Base-by-base conservation (phyloP, 1,140 invertebrate genomes). In the Onthophagus taurus region DNA sequence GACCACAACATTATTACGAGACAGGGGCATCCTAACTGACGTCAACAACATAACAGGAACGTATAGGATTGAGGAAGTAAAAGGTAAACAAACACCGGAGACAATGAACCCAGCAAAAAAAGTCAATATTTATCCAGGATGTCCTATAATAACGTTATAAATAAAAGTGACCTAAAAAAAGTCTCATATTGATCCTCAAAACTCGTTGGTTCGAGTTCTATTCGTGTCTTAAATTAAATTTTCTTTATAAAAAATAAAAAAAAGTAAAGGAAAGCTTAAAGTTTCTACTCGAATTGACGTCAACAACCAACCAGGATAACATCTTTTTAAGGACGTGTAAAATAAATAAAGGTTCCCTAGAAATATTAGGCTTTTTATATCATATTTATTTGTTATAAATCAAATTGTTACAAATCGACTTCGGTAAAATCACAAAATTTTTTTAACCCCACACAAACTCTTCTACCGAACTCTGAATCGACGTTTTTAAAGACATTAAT, bases 401-500 rank as follows among this genome's bases (percentile, higher is more conserved):
- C n/a, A n/a, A n/a, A n/a, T n/a, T n/a, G n/a, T n/a, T n/a, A n/a
- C n/a, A n/a, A n/a, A n/a, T n/a, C n/a, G n/a, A n/a, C n/a, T n/a
- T n/a, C n/a, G n/a, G n/a, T n/a, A n/a, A n/a, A n/a, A n/a, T n/a
- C n/a, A n/a, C n/a, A n/a, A n/a, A n/a, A n/a, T n/a, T n/a, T n/a
- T n/a, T n/a, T n/a, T n/a, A n/a, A n/a, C n/a, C n/a, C n/a, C n/a
- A n/a, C n/a, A n/a, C n/a, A n/a, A 4, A 85, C 57, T 58, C 73
- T 70, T 53, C 63, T 69, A 6, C 78, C 80, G 18, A 85, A 70
- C 19, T 80, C 76, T 12, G 72, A 60, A 49, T 82, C 75, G 0
- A 82, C 77, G 24, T 72, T 63, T 2, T 70, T 65, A 49, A 87
- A 85, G 50, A 85, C 81, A 55, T 77, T 79, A 11, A 86, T 70